Evolutionary conservation across 2,888 invertebrate species (phyloP).

Genomic region (Melinaea menophilus): DNA sequence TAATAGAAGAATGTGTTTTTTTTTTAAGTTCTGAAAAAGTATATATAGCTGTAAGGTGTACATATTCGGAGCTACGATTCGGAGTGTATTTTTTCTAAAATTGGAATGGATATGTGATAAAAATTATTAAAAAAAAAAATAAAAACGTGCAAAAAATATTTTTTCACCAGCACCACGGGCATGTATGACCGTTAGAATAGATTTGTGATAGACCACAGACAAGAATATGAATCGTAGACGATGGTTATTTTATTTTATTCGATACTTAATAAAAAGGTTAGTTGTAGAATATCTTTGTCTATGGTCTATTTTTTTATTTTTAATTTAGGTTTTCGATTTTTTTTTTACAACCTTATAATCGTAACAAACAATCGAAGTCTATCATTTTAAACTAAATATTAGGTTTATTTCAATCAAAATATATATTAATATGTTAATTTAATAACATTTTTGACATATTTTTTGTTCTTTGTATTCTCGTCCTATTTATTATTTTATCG

Average conservation of each 20-base stretch:
- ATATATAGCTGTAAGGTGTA: slow-evolving; percentile 26
- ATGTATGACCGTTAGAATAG: slow-evolving; percentile 32
- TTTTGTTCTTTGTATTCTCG: no score
- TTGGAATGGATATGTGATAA: slow-evolving; percentile 41
- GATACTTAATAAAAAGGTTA: background rate
- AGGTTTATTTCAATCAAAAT: background rate
- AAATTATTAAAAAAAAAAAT: slow-evolving; percentile 21
- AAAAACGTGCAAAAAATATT: slow-evolving; percentile 46
- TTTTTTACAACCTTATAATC: slow-evolving; percentile 1
- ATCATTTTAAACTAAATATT: background rate
- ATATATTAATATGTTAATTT: no score
- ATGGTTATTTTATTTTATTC: slow-evolving; percentile 8
- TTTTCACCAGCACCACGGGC: slow-evolving; percentile 48
- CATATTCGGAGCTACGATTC: slow-evolving; percentile 34
- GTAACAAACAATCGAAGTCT: background rate
- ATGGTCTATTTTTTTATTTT: slow-evolving; percentile 27
- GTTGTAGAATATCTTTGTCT: slow-evolving; percentile 25
- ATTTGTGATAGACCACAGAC: background rate
- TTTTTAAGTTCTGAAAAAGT: slow-evolving; percentile 12
- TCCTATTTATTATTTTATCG: no score
- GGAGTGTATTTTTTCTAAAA: slow-evolving; percentile 49
- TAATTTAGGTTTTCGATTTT: slow-evolving; percentile 15
- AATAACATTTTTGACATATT: no score
- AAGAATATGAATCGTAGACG: background rate
- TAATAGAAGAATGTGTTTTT: slow-evolving; percentile 56